A percentile compares a stretch with the other conserved stretches of the same genome.
phyloP scores from a whole-genome alignment of 35 echinoderm and acorn worm genomes.

The Heliocidaris tuberculata region DNA sequence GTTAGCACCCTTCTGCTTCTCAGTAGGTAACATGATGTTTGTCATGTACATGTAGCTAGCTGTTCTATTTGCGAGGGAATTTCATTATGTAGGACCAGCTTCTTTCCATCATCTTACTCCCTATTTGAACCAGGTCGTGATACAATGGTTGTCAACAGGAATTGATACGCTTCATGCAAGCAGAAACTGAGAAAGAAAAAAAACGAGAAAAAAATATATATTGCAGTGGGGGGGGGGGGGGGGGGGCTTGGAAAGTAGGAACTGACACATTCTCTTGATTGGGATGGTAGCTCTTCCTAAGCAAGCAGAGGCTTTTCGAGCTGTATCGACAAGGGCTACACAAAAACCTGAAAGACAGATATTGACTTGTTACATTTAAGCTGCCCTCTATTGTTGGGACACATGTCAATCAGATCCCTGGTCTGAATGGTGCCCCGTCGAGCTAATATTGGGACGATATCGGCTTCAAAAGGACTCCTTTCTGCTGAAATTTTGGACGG shows the following conservation, averaged over 20 bases:
- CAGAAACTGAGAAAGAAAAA: not conserved
- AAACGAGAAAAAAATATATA: not conserved
- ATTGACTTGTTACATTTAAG: slow-evolving; percentile 22
- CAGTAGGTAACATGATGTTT: not conserved
- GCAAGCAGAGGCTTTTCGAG: not conserved
- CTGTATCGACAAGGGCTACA: not conserved
- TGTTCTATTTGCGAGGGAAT: not conserved
- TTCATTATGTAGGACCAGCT: not conserved
- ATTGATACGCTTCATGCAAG: not conserved
- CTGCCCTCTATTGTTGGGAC: slow-evolving; percentile 34
- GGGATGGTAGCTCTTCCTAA: not conserved
- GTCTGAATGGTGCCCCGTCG: not conserved
- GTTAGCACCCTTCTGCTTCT: too few species aligned
- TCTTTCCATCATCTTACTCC: not conserved
- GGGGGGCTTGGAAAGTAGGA: not conserved
- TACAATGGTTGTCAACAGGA: slow-evolving; percentile 21
- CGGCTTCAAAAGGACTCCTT: not conserved
- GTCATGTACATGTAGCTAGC: not conserved
- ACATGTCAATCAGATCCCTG: slow-evolving; percentile 23
- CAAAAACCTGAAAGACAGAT: not conserved
- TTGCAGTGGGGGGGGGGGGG: not conserved
- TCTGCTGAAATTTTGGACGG: slow-evolving; percentile 10
- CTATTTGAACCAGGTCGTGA: slow-evolving; percentile 14
- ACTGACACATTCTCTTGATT: not conserved
- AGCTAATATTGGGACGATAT: slow-evolving; percentile 14